phyloP scores from a whole-genome alignment of 2,113 vertebrate genomes.

The Dunckerocampus dactyliophorus region DNA sequence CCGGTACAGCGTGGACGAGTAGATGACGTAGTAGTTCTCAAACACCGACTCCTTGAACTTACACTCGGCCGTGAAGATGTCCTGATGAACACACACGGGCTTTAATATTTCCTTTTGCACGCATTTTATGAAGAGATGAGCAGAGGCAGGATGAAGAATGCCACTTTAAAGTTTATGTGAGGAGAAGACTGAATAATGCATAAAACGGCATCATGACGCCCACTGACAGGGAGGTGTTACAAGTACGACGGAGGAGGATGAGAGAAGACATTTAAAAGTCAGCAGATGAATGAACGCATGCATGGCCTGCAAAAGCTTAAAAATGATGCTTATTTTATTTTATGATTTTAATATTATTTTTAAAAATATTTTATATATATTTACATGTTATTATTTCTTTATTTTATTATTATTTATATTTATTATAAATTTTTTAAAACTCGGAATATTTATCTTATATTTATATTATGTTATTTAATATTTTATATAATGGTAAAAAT shows the following conservation, averaged over 20 bases:
- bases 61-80: conserved; percentile 94
- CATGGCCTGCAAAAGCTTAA: not conserved
- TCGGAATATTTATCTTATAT: too few species aligned
- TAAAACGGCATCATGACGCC: not conserved
- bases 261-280: not conserved
- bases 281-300: too few species aligned
- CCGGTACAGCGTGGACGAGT: conserved; percentile 94
- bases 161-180: conserved; percentile 43
- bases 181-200: conserved; percentile 41
- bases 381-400: too few species aligned
- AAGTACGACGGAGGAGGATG: conserved; percentile 7
- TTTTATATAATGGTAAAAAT: too few species aligned
- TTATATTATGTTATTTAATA: too few species aligned
- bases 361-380: too few species aligned
- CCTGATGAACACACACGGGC: conserved; percentile 68
- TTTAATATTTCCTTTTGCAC: not conserved
- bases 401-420: too few species aligned
- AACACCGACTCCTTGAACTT: conserved; percentile 99
- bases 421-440: too few species aligned
- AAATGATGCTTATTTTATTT: too few species aligned
- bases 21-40: conserved; percentile 99
- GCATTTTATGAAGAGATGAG: not conserved
- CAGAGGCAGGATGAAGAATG: not conserved
- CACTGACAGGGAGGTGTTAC: not conserved
- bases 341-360: too few species aligned